Percentiles rank a stretch among this genome's conserved stretches.
Evolutionary conservation across 1,140 invertebrate species (phyloP).

Genomic region (Ephestia elutella): DNA sequence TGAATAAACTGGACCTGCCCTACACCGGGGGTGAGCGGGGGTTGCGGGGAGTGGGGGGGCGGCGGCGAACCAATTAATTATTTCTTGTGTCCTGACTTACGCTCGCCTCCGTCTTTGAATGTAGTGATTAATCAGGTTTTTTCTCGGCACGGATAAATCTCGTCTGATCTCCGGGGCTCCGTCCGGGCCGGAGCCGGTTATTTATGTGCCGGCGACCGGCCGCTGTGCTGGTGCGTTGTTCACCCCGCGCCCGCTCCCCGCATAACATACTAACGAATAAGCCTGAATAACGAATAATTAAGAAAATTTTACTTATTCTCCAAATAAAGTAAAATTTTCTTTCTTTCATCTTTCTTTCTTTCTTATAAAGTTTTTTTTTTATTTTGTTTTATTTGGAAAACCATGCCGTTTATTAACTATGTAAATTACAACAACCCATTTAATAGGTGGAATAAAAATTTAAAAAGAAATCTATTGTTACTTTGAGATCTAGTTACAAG

Average conservation of each 20-base stretch:
- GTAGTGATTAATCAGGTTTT: slow-evolving; percentile 52
- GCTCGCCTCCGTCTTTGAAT: slow-evolving; percentile 43
- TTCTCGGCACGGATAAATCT: slow-evolving; percentile 40
- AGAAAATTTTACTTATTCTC: too few species aligned
- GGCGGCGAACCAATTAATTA: slow-evolving; percentile 36
- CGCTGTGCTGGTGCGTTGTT: slow-evolving; percentile 1
- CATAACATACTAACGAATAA: background rate
- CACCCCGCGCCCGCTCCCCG: background rate
- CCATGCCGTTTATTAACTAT: too few species aligned
- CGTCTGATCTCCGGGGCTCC: slow-evolving; percentile 16
- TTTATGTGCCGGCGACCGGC: slow-evolving; percentile 14
- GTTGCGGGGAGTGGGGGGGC: background rate
- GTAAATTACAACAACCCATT: too few species aligned
- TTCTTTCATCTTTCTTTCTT: too few species aligned
- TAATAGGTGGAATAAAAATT: too few species aligned
- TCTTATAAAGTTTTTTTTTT: too few species aligned
- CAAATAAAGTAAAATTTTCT: too few species aligned
- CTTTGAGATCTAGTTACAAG: too few species aligned
- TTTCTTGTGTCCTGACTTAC: slow-evolving; percentile 40
- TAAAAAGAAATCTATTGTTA: too few species aligned
- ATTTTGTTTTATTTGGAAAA: too few species aligned
- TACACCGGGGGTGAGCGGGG: slow-evolving; percentile 9
- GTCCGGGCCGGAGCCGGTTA: slow-evolving; percentile 15
- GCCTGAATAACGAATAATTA: too few species aligned
- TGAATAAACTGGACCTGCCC: slow-evolving; percentile 19